Conservation (phyloP, 2,113 vertebrate species). For the Climacteris rufus region DNA sequence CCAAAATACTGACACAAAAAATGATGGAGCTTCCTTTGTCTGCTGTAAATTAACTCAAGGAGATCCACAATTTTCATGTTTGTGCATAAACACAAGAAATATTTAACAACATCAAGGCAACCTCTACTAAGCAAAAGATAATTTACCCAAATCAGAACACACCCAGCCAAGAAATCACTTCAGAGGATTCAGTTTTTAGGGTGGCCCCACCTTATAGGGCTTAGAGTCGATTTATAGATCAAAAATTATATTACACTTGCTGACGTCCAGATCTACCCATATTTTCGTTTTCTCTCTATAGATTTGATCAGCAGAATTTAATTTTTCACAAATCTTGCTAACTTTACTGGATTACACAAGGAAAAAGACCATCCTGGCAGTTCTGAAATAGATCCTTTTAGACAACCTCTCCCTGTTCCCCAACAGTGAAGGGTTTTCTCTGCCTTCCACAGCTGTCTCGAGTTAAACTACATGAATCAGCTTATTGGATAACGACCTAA, state of each 20-base stretch:
- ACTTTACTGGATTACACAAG: neutral
- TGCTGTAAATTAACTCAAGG: neutral
- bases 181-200: neutral
- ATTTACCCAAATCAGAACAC: neutral
- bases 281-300: neutral
- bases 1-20: neutral
- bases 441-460: conserved; percentile 56
- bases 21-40: neutral
- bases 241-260: neutral
- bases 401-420: neutral
- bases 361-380: neutral
- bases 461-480: conserved; percentile 56
- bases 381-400: neutral
- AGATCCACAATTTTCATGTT: neutral
- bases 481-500: conserved; percentile 70
- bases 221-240: neutral
- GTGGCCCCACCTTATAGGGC: neutral
- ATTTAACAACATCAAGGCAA: neutral
- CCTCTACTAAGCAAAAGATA: neutral
- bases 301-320: neutral
- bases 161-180: neutral
- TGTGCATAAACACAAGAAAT: neutral
- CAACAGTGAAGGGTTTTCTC: neutral
- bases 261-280: neutral
- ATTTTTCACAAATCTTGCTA: neutral